phyloP scores from a whole-genome alignment of 2,797 vertebrate genomes.

The Lutjanus campechanus region DNA sequence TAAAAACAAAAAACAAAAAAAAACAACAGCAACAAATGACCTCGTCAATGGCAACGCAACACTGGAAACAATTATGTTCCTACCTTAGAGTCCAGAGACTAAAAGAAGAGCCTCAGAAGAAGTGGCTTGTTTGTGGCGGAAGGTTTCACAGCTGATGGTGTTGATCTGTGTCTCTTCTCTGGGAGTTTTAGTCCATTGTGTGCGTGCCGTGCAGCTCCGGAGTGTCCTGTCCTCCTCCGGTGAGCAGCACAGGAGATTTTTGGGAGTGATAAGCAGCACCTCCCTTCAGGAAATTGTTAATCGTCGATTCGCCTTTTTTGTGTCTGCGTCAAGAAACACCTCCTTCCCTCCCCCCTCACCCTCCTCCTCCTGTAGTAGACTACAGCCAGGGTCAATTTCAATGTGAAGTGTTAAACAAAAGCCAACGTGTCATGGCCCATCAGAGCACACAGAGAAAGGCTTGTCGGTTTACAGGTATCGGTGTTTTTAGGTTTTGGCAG shows the following conservation, averaged over 20 bases:
- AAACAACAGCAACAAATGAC: accelerated
- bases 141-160: constrained; percentile 14
- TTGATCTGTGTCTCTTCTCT: background rate
- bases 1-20: too few species aligned
- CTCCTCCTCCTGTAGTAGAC: constrained; percentile 60
- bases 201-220: constrained; percentile 24
- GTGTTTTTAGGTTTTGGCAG: constrained; percentile 24
- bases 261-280: constrained; percentile 78
- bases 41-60: background rate
- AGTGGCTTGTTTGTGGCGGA: background rate
- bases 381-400: constrained; percentile 91
- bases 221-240: constrained; percentile 31
- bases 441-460: constrained; percentile 21
- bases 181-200: constrained; percentile 77
- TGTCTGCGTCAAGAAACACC: constrained; percentile 80
- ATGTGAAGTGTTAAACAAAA: constrained; percentile 91
- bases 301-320: constrained; percentile 83
- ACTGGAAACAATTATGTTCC: background rate
- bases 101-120: too few species aligned
- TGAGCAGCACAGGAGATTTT: constrained; percentile 48
- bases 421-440: constrained; percentile 77
- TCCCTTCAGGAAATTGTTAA: constrained; percentile 93
- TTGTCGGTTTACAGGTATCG: constrained; percentile 30
- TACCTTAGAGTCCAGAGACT: constrained; percentile 61
- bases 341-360: constrained; percentile 63